Conservation (phyloP, 2,888 invertebrate genomes). For the Drosophila paramelanica region DNA sequence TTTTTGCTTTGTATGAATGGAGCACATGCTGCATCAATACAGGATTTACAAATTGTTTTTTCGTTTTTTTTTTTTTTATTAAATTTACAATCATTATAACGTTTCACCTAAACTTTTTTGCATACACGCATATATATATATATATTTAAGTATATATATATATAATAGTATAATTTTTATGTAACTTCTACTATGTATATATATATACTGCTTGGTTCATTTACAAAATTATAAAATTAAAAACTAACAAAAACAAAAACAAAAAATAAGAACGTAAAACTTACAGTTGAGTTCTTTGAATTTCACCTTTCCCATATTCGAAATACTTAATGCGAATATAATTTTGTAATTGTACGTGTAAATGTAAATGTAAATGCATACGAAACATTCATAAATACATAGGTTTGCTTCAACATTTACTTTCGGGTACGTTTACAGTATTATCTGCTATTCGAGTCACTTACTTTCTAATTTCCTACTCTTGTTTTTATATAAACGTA, state of each 20-base stretch:
- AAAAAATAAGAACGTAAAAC: constrained; percentile 72
- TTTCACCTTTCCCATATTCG: constrained; percentile 78
- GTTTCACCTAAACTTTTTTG: constrained; percentile 77
- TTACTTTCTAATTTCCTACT: constrained; percentile 56
- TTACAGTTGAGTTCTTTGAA: constrained; percentile 75
- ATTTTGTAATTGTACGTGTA: constrained; percentile 23
- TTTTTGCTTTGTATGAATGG: constrained; percentile 32
- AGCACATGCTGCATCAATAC: constrained; percentile 44
- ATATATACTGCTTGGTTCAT: constrained; percentile 65
- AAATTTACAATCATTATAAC: constrained; percentile 70
- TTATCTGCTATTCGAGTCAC: constrained; percentile 35
- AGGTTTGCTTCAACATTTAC: constrained; percentile 28
- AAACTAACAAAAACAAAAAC: constrained; percentile 53
- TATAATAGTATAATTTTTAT: constrained; percentile 25
- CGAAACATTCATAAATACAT: constrained; percentile 38
- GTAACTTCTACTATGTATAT: constrained; percentile 31
- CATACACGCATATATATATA: constrained; percentile 30
- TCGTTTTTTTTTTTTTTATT: constrained; percentile 39
- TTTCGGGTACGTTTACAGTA: constrained; percentile 13
- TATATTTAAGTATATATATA: constrained; percentile 9
- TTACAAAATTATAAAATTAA: constrained; percentile 57
- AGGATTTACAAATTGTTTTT: constrained; percentile 31
- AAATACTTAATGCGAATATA: constrained; percentile 70
- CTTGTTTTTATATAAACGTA: constrained; percentile 46
- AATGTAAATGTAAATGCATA: constrained; percentile 35